Percentiles rank a stretch among this genome's conserved stretches.
phyloP scores from a whole-genome alignment of 2,797 vertebrate species.

The Gymnoscopelus braueri region DNA sequence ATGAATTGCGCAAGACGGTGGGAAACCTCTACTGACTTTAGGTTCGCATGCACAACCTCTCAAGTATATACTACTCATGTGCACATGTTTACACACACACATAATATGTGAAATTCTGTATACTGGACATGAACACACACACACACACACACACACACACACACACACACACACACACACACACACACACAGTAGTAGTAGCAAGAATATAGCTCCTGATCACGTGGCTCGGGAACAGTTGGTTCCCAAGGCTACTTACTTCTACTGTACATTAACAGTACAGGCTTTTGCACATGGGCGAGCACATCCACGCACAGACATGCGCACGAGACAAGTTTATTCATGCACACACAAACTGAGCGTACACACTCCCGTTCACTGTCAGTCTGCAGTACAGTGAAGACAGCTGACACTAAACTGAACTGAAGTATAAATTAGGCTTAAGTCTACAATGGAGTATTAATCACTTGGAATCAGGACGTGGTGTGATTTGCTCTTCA shows the following conservation, averaged over 20 bases:
- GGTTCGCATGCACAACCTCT: constrained; percentile 54
- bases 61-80: constrained; percentile 66
- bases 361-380: not conserved
- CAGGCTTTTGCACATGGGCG: no score
- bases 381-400: not conserved
- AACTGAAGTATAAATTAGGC: no score
- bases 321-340: not conserved
- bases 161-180: constrained; percentile 4
- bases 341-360: not conserved
- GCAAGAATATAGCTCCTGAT: no score
- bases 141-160: constrained; percentile 20
- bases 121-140: constrained; percentile 6
- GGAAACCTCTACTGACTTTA: constrained; percentile 56
- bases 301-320: constrained; percentile 14
- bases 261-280: no score
- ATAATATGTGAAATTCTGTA: no score
- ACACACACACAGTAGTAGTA: constrained; percentile 25
- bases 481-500: no score
- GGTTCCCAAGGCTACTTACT: no score
- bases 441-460: not conserved
- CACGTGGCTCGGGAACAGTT: no score
- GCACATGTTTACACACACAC: constrained; percentile 37
- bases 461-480: constrained; percentile 2
- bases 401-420: not conserved
- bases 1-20: constrained; percentile 59